A percentile compares a stretch with the other conserved stretches of the same genome.
phyloP scores from a whole-genome alignment of 2,113 vertebrate genomes.

The Potamarius usumacintae region DNA sequence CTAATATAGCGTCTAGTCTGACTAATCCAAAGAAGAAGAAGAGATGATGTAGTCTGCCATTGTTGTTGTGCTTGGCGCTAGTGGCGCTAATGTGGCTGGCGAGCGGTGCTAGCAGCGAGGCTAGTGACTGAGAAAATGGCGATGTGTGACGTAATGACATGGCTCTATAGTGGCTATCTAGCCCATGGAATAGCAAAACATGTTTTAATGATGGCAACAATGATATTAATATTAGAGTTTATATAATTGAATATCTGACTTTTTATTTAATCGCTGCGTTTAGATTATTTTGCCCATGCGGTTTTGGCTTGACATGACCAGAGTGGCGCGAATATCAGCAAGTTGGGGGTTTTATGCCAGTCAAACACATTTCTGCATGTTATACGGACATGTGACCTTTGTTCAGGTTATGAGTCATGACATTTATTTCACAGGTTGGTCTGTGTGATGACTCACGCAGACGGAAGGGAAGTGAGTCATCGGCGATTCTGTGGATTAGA shows the following conservation, averaged over 20 bases:
- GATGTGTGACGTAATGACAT: too few relatives aligned
- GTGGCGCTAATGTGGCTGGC: too few relatives aligned
- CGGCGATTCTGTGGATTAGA: background rate
- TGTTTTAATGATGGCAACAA: background rate
- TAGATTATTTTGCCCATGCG: background rate
- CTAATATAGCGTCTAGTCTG: too few relatives aligned
- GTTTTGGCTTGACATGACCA: background rate
- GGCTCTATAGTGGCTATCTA: too few relatives aligned
- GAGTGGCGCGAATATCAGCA: too few relatives aligned
- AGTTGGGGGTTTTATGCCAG: background rate
- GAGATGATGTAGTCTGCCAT: too few relatives aligned
- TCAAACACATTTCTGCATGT: background rate
- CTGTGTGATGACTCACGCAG: slow-evolving; percentile 5
- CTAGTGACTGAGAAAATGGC: too few relatives aligned
- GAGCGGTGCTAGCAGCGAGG: too few relatives aligned
- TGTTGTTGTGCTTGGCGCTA: too few relatives aligned
- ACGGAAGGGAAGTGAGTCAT: background rate
- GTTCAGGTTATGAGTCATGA: slow-evolving; percentile 17
- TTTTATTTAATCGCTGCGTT: background rate
- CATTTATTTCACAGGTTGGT: slow-evolving; percentile 15
- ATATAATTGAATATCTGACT: background rate
- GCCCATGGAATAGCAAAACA: background rate
- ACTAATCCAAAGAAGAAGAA: too few relatives aligned
- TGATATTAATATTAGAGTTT: background rate
- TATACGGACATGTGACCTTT: background rate